Base-by-base conservation (phyloP, 2,888 invertebrate species). In the Hermaeophaga mercurialis region DNA sequence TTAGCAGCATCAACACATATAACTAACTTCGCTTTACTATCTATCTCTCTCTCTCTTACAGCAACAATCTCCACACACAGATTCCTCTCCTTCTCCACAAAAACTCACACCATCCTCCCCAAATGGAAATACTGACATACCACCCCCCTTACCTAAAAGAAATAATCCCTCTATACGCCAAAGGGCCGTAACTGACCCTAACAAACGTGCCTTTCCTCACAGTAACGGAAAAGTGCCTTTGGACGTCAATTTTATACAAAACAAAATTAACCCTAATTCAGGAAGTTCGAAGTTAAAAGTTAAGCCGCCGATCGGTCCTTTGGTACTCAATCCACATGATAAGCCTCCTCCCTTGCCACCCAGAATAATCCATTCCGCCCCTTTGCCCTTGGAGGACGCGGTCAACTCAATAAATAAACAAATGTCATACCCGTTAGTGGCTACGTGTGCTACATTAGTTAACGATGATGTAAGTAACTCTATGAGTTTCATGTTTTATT, bases 361-460 rank as follows among this genome's bases (percentile, higher is more conserved):
- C 15, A 79, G 85, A 66, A 80, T 81, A 69, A 70, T 73, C 62
- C 68, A 67, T 67, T 71, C 67, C 45, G 48, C 52, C 58, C 68
- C 70, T 62, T 65, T 62, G 60, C 68, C 68, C 65, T 70, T 65
- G 71, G 61, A 78, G 63, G 81, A 81, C 60, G 80, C 75, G 66
- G 75, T 74, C 70, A 85, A 86, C 76, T 84, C 86, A 56, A 84
- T 85, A 66, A 84, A 82, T 70, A 75, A 85, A 79, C 83, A 85
- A 78, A 82, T 85, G 84, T 83, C 80, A 67, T 85, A 85, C 64
- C 85, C 85, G 59, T 78, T 85, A 63, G 84, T 85, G 64, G 83
- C 85, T 65, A 82, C 77, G 66, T 78, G 77, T 71, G 77, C 78
- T 66, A 74, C 78, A 56, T 69, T 79, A 70, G 74, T 78, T 75